These are phyloP conservation scores for Ctenopoma kingsleyae DNA, from an alignment of 2,797 vertebrate genomes.

Conservation along the genomic window DNA sequence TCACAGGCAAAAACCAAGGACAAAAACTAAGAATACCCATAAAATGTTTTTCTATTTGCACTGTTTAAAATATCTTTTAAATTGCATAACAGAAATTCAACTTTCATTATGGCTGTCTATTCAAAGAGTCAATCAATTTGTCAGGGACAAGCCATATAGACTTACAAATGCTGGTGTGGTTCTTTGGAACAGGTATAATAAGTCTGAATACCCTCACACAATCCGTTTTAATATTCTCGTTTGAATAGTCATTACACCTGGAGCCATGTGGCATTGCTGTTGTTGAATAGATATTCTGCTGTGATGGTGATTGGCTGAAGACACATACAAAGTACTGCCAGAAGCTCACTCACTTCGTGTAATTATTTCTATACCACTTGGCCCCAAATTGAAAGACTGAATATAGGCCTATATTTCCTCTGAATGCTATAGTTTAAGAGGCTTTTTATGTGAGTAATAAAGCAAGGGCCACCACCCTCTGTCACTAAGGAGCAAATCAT, in stretches of 20 bases:
- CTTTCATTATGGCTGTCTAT: background rate
- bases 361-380: slow-evolving; percentile 82
- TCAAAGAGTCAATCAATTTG: background rate
- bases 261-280: slow-evolving; percentile 24
- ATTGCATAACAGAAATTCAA: background rate
- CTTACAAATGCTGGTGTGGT: background rate
- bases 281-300: slow-evolving; percentile 49
- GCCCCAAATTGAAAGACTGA: slow-evolving; percentile 78
- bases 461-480: slow-evolving; percentile 73
- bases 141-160: background rate
- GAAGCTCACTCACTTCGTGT: slow-evolving; percentile 45
- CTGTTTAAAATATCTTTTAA: no score
- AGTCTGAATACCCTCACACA: background rate
- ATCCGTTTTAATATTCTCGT: background rate
- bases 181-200: slow-evolving; percentile 9
- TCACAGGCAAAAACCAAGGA: no score
- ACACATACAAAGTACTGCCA: slow-evolving; percentile 27
- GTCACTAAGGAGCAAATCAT: slow-evolving; percentile 78
- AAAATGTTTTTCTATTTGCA: no score
- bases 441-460: slow-evolving; percentile 83
- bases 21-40: no score
- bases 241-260: slow-evolving; percentile 41
- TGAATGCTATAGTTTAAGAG: slow-evolving; percentile 80
- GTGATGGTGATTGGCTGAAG: slow-evolving; percentile 42
- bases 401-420: slow-evolving; percentile 79